Evolutionary conservation across 2,113 vertebrate species (phyloP), one percentile per base, ranked within the genome.

Genomic region (Dicrurus megarhynchus): DNA sequence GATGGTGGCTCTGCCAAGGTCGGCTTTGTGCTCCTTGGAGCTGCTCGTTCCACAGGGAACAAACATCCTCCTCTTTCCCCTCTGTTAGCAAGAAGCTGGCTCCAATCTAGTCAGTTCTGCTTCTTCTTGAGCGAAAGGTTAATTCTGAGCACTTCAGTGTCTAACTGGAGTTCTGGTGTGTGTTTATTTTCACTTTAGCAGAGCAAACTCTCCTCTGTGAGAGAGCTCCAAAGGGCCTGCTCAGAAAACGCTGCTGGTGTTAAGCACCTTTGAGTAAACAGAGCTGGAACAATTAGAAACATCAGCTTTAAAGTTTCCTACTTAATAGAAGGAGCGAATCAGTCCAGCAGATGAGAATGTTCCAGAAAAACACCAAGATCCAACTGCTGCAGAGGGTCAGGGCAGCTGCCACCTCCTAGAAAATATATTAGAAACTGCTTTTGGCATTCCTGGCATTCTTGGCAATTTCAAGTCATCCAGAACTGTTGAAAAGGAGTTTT

Each of bases 1-100:
- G 0, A 11, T 5, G 6, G 5, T 0, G 9, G 11, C 35, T 30
- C 35, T 84, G 56, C 23, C 33, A 20, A 16, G 16, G 16, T 3
- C 60, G 44, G 56, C 41, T 90, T 33, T 28, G 18, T 53, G 42
- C 30, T 39, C 60, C 21, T 69, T 28, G 22, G 18, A 63, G 52
- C 49, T 46, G 10, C 27, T 63, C 33, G 2, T 18, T 35, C 78
- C 37, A 3, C 7, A 4, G 1, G 10, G 35, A 79, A 3, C 20
- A 50, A 32, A 56, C 3, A 26, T 13, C 18, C 12, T 67, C 22
- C 4, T 30, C 3, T 33, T 60, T 6, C 22, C 52, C 17, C 27
- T 49, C 21, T 4, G 2, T 30, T 78, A 53, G 6, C 27, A 49
- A 47, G 46, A 35, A 44, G 7, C 16, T 86, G 80, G 7, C 64